Conservation (phyloP, 2,888 invertebrate genomes). For the Philhelius pedissequus region DNA sequence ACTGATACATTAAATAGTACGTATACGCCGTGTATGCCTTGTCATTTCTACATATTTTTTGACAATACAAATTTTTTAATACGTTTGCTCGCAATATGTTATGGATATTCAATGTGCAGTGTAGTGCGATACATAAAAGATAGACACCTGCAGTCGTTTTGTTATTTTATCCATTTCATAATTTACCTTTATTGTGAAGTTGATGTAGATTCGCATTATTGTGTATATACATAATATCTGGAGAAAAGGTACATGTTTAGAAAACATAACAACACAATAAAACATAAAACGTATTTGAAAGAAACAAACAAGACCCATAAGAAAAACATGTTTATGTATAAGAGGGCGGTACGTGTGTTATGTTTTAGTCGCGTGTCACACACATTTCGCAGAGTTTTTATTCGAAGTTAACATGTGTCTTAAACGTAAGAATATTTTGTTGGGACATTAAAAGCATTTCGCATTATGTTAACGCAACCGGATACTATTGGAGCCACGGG, state of each 20-base stretch:
- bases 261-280: not conserved
- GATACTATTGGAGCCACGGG: slow-evolving; percentile 38
- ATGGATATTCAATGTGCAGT: no score
- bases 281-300: not conserved
- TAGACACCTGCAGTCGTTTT: no score
- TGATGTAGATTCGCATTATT: no score
- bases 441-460: not conserved
- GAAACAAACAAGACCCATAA: not conserved
- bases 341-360: slow-evolving; percentile 27
- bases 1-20: slow-evolving; percentile 24
- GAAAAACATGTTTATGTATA: slow-evolving; percentile 18
- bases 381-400: not conserved
- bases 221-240: no score
- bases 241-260: not conserved
- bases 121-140: no score
- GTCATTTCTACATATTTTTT: not conserved
- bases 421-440: not conserved
- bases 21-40: slow-evolving; percentile 12
- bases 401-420: slow-evolving; percentile 10
- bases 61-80: no score
- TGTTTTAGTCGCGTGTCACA: slow-evolving; percentile 5
- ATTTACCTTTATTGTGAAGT: no score
- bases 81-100: no score
- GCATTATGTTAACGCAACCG: slow-evolving; percentile 2
- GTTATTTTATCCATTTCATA: no score